A percentile compares a stretch with the other conserved stretches of the same genome.
phyloP scores from a whole-genome alignment of 1,140 invertebrate species.

The Triops cancriformis region DNA sequence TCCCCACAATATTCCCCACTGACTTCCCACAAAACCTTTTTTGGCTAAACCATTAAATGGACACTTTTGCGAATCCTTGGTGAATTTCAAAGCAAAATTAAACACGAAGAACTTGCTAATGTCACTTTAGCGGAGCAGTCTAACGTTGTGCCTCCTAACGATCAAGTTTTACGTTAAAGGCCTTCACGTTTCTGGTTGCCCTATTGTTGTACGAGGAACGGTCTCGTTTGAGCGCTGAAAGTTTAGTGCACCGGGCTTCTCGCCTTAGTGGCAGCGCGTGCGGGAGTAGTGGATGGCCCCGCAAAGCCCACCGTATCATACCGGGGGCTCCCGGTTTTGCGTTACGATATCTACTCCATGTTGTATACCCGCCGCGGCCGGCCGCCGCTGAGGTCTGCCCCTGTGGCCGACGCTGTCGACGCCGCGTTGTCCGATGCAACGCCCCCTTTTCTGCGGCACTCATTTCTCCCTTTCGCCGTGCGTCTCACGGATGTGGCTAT shows the following conservation, averaged over 20 bases:
- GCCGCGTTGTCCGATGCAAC: neutral
- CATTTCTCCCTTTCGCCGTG: neutral
- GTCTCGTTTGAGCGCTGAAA: neutral
- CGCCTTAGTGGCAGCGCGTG: constrained; percentile 6
- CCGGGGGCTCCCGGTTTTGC: neutral
- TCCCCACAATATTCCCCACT: neutral
- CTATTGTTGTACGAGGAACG: neutral
- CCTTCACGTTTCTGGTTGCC: neutral
- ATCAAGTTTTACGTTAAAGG: neutral
- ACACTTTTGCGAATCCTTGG: neutral
- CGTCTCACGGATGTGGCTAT: neutral
- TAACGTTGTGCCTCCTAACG: neutral
- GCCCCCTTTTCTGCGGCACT: neutral
- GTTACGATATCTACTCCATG: neutral
- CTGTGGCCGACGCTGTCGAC: constrained; percentile 11
- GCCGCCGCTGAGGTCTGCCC: constrained; percentile 11
- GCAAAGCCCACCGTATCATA: neutral
- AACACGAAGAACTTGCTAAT: neutral
- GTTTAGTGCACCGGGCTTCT: neutral
- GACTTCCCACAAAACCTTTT: neutral
- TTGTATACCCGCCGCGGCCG: neutral
- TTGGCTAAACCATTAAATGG: neutral
- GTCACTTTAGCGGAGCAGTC: too few species aligned
- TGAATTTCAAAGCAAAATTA: neutral
- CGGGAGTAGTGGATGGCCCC: constrained; percentile 7